Evolutionary conservation across 2,113 vertebrate genomes (phyloP).

Genomic region (Catagonus wagneri): DNA sequence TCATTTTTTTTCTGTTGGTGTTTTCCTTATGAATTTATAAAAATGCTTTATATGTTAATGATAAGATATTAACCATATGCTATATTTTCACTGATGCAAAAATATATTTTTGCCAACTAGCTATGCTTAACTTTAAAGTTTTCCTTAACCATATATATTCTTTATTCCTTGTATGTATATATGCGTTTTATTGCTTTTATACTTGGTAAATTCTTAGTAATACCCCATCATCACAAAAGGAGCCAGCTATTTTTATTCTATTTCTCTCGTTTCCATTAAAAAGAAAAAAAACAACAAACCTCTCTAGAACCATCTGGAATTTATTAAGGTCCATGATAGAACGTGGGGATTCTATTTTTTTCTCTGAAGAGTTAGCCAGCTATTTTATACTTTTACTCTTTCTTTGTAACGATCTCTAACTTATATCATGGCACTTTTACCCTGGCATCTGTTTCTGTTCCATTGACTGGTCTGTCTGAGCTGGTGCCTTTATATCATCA

Average conservation of each 20-base stretch:
- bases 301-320: constrained; percentile 25
- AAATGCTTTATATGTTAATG: background rate
- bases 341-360: constrained; percentile 32
- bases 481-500: background rate
- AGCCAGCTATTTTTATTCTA: background rate
- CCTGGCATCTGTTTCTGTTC: background rate
- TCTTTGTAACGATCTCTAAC: background rate
- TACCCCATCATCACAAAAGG: background rate
- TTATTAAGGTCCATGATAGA: constrained; percentile 30
- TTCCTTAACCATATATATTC: background rate
- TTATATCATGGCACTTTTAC: fast-evolving
- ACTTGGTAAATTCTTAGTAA: background rate
- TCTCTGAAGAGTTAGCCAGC: background rate
- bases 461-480: background rate
- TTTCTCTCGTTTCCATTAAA: constrained; percentile 37
- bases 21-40: background rate
- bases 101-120: background rate
- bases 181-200: constrained; percentile 24
- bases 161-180: background rate
- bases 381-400: constrained; percentile 18
- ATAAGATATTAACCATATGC: background rate
- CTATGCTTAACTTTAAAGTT: background rate
- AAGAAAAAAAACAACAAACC: background rate
- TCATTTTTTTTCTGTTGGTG: background rate
- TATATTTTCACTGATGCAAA: background rate